Evolutionary conservation across 2,113 vertebrate genomes (phyloP).

Genomic region (Hiodon alosoides): DNA sequence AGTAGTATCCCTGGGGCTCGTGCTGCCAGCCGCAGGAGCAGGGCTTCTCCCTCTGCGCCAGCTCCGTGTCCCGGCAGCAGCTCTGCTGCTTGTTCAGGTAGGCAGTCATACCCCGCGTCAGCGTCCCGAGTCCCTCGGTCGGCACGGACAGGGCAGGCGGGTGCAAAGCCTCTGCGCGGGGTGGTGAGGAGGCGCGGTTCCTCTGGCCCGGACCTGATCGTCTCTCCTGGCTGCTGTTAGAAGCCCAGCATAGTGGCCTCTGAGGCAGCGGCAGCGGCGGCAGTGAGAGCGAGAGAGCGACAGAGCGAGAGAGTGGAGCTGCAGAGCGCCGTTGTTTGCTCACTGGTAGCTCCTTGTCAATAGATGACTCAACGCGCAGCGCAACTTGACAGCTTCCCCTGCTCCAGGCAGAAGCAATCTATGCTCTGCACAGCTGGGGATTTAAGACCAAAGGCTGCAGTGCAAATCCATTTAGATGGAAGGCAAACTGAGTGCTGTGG

Average conservation of each 20-base stretch:
- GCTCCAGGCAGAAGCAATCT: constrained; percentile 81
- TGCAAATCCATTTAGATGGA: constrained; percentile 31
- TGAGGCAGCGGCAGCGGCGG: constrained; percentile 10
- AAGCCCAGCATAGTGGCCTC: constrained; percentile 48
- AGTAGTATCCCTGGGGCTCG: constrained; percentile 47
- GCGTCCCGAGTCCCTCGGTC: constrained; percentile 11
- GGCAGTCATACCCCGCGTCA: constrained; percentile 59
- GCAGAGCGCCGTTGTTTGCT: constrained; percentile 57
- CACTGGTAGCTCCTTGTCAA: constrained; percentile 72
- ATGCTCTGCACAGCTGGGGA: constrained; percentile 71
- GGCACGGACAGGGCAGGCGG: constrained; percentile 22
- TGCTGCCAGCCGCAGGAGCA: constrained; percentile 69
- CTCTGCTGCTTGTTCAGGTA: constrained; percentile 71
- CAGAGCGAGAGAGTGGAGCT: constrained; percentile 4
- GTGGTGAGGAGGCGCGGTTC: background rate
- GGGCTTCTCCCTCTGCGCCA: constrained; percentile 50
- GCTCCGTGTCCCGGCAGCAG: constrained; percentile 54
- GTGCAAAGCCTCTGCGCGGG: background rate
- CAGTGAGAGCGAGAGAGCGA: constrained; percentile 28
- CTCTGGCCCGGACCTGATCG: constrained; percentile 35
- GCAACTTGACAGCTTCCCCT: constrained; percentile 74
- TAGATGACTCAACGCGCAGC: constrained; percentile 75
- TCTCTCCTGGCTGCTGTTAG: constrained; percentile 52
- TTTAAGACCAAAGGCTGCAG: constrained; percentile 23
- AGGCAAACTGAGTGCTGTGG: constrained; percentile 10